Conservation (phyloP, 2,113 vertebrate genomes). For the Capricornis sumatraensis region DNA sequence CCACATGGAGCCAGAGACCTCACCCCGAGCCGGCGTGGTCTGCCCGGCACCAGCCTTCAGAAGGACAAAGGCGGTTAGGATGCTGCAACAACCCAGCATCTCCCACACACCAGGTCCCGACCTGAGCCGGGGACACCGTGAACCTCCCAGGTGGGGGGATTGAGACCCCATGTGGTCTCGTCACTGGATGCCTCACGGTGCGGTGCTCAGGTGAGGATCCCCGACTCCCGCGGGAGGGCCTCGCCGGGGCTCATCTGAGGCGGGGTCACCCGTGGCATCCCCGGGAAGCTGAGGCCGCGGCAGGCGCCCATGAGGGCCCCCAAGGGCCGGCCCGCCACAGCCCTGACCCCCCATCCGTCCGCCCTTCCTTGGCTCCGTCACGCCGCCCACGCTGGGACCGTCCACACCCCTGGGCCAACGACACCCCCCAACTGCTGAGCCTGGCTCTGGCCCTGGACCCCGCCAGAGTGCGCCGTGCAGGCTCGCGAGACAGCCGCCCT, state of each 20-base stretch:
- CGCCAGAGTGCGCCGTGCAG: accelerated
- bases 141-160: neutral
- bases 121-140: neutral
- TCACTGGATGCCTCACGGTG: neutral
- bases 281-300: neutral
- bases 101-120: neutral
- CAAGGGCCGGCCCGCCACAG: neutral
- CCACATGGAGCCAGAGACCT: neutral
- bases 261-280: neutral
- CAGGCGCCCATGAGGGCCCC: neutral
- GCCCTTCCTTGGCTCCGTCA: neutral
- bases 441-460: neutral
- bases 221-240: accelerated
- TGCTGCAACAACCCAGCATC: too few species aligned
- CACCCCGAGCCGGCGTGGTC: neutral
- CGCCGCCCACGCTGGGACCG: too few species aligned
- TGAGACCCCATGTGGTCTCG: accelerated
- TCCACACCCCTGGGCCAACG: accelerated
- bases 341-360: neutral
- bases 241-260: neutral
- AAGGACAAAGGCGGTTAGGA: accelerated
- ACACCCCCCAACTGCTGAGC: neutral
- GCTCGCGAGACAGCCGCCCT: neutral
- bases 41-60: neutral
- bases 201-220: accelerated